Evolutionary conservation across 1,140 invertebrate genomes (phyloP).

Genomic region (Chymomyza costata): DNA sequence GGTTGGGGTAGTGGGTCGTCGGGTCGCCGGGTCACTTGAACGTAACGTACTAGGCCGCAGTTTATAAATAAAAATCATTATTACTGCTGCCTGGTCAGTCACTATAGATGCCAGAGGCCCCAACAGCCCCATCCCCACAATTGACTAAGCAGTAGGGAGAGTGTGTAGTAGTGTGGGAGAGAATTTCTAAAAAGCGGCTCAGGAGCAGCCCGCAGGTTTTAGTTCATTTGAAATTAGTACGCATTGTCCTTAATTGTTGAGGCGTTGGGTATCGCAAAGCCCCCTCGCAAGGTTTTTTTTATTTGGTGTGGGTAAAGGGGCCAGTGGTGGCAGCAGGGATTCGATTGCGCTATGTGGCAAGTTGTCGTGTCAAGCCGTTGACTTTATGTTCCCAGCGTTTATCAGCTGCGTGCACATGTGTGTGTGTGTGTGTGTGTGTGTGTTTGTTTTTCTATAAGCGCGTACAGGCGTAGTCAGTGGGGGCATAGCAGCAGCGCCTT

Average conservation of each 20-base stretch:
- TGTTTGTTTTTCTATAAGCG: too few species aligned
- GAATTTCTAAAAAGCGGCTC: constrained; percentile 1
- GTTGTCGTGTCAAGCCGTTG: constrained; percentile 9
- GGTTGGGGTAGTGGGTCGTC: too few species aligned
- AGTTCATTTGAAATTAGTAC: constrained; percentile 63
- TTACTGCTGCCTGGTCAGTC: constrained; percentile 20
- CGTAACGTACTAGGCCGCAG: constrained; percentile 24
- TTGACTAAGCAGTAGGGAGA: neutral
- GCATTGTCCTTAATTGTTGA: constrained; percentile 68
- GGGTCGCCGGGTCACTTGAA: too few species aligned
- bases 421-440: too few species aligned
- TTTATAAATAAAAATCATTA: constrained; percentile 68
- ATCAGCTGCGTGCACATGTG: too few species aligned
- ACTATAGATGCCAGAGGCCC: constrained; percentile 2
- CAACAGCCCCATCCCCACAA: too few species aligned
- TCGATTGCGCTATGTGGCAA: too few species aligned
- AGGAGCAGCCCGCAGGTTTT: neutral
- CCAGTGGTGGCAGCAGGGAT: too few species aligned
- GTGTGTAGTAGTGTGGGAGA: neutral
- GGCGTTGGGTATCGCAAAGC: constrained; percentile 28
- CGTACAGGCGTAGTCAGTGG: too few species aligned
- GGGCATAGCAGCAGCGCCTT: too few species aligned
- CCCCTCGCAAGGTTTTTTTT: neutral
- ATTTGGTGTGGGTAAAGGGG: constrained; percentile 5
- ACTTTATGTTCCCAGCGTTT: constrained; percentile 22